Conservation (phyloP, 2,113 vertebrate genomes). For the Penelope pileata region DNA sequence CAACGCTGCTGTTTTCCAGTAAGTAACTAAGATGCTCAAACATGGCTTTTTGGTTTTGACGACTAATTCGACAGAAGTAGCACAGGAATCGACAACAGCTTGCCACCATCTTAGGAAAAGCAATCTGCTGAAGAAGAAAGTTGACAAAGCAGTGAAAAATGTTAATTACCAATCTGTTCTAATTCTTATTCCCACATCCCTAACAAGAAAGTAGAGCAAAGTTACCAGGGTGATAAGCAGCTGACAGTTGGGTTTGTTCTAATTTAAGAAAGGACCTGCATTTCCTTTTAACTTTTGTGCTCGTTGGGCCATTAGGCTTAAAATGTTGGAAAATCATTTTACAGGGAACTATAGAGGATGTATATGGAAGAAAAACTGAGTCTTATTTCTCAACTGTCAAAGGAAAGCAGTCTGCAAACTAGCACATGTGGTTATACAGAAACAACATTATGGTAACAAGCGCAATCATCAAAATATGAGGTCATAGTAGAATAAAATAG, state of each 20-base stretch:
- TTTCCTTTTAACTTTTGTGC: neutral
- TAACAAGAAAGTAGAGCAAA: neutral
- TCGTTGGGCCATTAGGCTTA: neutral
- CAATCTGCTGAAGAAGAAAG: conserved; percentile 84
- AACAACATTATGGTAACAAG: neutral
- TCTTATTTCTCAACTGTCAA: neutral
- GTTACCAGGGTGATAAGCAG: conserved; percentile 28
- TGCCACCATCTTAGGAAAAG: conserved; percentile 98
- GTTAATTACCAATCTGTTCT: conserved; percentile 64
- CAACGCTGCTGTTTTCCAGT: conserved; percentile 96
- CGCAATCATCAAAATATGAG: neutral
- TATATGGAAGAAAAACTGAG: neutral
- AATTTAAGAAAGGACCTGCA: neutral
- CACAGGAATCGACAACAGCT: conserved; percentile 98
- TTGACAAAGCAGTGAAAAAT: conserved; percentile 51
- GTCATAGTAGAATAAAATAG: neutral
- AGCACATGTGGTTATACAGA: neutral
- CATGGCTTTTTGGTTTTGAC: conserved; percentile 99
- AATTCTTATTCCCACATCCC: neutral
- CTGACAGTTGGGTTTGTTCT: neutral
- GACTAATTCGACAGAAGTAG: conserved; percentile 98
- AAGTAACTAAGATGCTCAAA: conserved; percentile 98
- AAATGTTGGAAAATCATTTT: neutral
- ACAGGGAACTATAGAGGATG: neutral
- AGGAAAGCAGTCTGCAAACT: neutral